Evolutionary conservation across 2,888 invertebrate species (phyloP).

Genomic region (Rhingia campestris): DNA sequence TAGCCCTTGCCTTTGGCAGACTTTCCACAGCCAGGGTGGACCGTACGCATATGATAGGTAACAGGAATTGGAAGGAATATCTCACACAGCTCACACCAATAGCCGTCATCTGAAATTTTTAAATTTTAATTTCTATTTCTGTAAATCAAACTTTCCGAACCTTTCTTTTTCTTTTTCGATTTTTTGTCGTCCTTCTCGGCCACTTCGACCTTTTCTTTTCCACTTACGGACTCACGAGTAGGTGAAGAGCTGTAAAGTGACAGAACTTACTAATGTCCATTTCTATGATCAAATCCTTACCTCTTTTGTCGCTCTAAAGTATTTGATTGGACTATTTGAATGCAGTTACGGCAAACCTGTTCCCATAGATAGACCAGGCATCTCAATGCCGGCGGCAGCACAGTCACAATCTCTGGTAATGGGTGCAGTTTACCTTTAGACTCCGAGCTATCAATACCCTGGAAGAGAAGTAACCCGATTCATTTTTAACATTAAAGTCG

Average conservation of each 20-base stretch:
- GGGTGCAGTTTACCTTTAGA: conserved; percentile 80
- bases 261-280: neutral
- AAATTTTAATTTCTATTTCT: neutral
- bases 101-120: conserved; percentile 79
- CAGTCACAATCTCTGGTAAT: conserved; percentile 85
- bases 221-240: conserved; percentile 57
- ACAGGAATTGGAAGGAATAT: conserved; percentile 89
- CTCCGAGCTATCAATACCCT: conserved; percentile 72
- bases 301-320: conserved; percentile 79
- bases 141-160: conserved; percentile 26
- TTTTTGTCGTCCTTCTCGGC: conserved; percentile 80
- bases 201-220: conserved; percentile 74
- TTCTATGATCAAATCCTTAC: neutral
- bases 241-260: conserved; percentile 50
- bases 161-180: conserved; percentile 81
- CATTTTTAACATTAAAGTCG: no score
- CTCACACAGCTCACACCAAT: conserved; percentile 93
- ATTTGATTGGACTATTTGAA: conserved; percentile 85
- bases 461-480: neutral
- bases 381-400: conserved; percentile 93
- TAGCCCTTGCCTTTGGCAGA: conserved; percentile 94
- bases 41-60: conserved; percentile 94
- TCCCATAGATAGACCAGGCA: conserved; percentile 96
- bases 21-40: conserved; percentile 95
- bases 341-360: conserved; percentile 88